These are phyloP conservation scores for Gambusia affinis DNA, from an alignment of 2,113 vertebrate species.

Conservation along the genomic window DNA sequence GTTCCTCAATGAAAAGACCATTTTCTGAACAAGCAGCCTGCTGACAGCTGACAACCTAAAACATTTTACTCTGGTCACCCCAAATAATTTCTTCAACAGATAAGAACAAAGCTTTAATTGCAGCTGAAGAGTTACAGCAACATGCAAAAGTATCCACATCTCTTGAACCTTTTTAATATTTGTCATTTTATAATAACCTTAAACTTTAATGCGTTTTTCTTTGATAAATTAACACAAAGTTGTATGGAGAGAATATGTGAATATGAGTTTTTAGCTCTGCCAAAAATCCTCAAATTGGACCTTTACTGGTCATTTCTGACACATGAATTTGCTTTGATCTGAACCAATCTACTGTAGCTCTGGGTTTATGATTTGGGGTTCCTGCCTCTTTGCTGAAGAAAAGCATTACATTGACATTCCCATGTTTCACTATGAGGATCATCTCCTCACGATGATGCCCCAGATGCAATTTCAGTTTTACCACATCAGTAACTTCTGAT, in stretches of 20 bases:
- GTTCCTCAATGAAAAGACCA: background rate
- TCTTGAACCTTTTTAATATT: background rate
- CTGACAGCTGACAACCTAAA: background rate
- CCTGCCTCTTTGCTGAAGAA: background rate
- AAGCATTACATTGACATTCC: background rate
- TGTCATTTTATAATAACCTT: background rate
- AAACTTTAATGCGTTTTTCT: background rate
- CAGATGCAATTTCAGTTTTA: too few relatives aligned
- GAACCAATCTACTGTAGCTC: background rate
- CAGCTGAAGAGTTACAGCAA: background rate
- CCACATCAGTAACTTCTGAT: too few relatives aligned
- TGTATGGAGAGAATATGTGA: background rate
- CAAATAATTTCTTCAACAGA: background rate
- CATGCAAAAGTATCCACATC: background rate
- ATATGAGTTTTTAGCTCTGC: background rate
- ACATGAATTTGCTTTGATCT: background rate
- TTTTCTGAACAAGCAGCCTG: background rate
- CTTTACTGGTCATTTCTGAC: background rate
- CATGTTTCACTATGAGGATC: too few relatives aligned
- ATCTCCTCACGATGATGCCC: too few relatives aligned
- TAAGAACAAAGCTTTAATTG: background rate
- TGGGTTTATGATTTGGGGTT: background rate
- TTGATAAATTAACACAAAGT: too few relatives aligned
- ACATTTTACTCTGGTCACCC: background rate
- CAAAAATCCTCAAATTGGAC: background rate